Conservation (phyloP, 2,113 vertebrate genomes). For the Grantiella picta region DNA sequence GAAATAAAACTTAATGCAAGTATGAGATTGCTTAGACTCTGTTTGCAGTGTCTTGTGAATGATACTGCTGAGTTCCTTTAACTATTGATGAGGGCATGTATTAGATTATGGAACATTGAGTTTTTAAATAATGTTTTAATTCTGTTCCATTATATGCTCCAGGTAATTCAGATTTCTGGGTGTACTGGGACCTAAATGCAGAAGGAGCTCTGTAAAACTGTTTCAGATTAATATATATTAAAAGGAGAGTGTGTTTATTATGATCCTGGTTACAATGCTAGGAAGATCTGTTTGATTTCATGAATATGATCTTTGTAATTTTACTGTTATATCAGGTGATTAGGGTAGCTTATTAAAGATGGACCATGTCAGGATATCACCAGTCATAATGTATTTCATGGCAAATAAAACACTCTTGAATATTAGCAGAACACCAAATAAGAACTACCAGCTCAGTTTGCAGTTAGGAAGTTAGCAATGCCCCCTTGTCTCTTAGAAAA, state of each 20-base stretch:
- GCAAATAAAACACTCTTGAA: slow-evolving; percentile 6
- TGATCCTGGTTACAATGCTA: background rate
- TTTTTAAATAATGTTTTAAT: background rate
- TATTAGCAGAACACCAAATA: background rate
- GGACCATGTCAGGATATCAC: background rate
- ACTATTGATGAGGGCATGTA: background rate
- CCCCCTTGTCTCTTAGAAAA: slow-evolving; percentile 9
- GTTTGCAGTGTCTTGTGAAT: background rate
- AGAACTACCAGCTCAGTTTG: background rate
- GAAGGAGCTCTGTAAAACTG: background rate
- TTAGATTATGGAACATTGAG: background rate
- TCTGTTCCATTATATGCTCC: background rate
- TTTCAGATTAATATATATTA: background rate
- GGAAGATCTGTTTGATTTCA: background rate
- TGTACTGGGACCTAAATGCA: background rate
- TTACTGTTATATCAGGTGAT: background rate
- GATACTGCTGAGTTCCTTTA: background rate
- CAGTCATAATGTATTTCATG: background rate
- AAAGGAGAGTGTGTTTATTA: background rate
- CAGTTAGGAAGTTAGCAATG: slow-evolving; percentile 15
- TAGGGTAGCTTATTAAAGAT: background rate
- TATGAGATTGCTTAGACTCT: background rate
- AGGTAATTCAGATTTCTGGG: background rate
- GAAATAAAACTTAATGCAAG: background rate
- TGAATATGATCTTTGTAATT: background rate